Percentiles rank a stretch among this genome's conserved stretches.
These are phyloP conservation scores for Peromyscus eremicus DNA, from an alignment of 2,797 vertebrate genomes.

Conservation along the genomic window DNA sequence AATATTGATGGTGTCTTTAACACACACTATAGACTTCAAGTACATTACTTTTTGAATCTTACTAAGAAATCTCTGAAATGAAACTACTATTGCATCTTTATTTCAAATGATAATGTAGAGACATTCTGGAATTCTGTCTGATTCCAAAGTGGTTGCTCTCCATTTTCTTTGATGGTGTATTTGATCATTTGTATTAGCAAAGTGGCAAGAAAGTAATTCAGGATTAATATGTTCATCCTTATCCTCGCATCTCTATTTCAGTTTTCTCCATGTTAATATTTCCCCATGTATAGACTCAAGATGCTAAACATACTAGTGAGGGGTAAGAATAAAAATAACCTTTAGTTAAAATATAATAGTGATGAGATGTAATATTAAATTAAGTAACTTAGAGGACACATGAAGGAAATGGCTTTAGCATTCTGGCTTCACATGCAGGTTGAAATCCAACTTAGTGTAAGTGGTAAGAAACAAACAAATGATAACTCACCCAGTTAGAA, in stretches of 20 bases:
- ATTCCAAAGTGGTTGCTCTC: neutral
- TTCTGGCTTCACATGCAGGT: neutral
- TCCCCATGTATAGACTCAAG: neutral
- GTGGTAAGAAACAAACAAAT: neutral
- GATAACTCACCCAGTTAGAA: neutral
- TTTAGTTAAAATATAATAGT: neutral
- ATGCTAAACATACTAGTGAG: neutral
- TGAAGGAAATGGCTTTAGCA: neutral
- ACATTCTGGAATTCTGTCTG: neutral
- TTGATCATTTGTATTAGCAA: neutral
- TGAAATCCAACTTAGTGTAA: neutral
- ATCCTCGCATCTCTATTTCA: neutral
- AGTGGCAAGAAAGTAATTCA: neutral
- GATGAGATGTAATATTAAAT: neutral
- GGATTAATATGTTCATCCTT: neutral
- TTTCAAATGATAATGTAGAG: neutral
- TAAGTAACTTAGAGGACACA: neutral
- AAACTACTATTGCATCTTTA: neutral
- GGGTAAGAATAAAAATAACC: neutral
- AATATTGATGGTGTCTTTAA: neutral
- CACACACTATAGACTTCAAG: neutral
- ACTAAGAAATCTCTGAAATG: neutral
- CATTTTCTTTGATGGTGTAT: neutral
- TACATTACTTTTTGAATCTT: neutral
- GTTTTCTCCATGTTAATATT: neutral